Evolutionary conservation across 2,113 vertebrate species (phyloP), one percentile per base, ranked within the genome.

Genomic region (Bettongia penicillata): DNA sequence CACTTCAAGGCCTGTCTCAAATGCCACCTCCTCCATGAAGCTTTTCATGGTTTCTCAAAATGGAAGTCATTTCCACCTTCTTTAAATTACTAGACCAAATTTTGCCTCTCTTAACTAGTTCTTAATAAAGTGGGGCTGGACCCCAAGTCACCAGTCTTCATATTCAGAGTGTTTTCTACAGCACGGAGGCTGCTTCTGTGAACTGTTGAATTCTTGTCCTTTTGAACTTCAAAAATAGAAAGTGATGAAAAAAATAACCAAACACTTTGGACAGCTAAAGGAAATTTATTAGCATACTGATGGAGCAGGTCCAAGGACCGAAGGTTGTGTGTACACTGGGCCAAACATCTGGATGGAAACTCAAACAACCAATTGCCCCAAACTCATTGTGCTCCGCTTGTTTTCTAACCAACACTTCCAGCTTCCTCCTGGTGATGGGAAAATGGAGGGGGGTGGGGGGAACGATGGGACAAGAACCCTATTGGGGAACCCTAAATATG

Each of bases 151-250:
- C 37, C 37, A 77, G 37, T n/a, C 68, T 77, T 14, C 14, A 6
- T 22, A n/a, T 77, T 77, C 68, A 77, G 31, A 31, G 14, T n/a
- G 37, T 77, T 22, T 16, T 77, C 68, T 31, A 77, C 16, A 92
- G 43, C 1, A 95, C 94, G 91, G 11, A 57, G 93, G 43, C 48
- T 90, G 5, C 52, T 97, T 95, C 25, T 94, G 77, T 89, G n/a
- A 96, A 95, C 68, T 95, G 92, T 52, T 84, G 95, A 94, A 89
- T 95, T 53, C 94, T 95, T 93, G 55, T 49, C 37, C 16, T 53
- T 91, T 96, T 95, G 37, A 96, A 90, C 51, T 96, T 95, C 91
- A 77, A 50, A 92, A 96, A 97, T 51, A 91, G 25, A 96, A 97
- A 95, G 97, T 68, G 48, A 23, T 43, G 48, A 19, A 94, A 96